phyloP scores from a whole-genome alignment of 1,140 invertebrate genomes.

The Goniozus legneri region DNA sequence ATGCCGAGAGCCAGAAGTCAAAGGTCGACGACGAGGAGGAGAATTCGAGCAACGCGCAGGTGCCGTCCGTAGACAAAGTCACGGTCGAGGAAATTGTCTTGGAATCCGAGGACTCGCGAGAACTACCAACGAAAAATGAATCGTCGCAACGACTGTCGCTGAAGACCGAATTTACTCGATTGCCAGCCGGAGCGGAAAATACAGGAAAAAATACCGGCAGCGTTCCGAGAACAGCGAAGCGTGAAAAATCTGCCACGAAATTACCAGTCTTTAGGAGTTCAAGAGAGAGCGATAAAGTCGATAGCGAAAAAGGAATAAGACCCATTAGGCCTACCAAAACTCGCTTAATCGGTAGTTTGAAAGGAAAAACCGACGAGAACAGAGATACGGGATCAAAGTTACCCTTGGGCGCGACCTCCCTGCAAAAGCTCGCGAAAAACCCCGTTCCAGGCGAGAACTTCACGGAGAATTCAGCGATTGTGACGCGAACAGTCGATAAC shows the following conservation, averaged over 20 bases:
- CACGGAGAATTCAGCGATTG: not conserved
- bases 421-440: slow-evolving; percentile 1
- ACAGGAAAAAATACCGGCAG: no score
- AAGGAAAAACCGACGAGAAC: slow-evolving; percentile 14
- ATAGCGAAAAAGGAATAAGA: slow-evolving; percentile 15
- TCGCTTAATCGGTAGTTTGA: slow-evolving; percentile 17
- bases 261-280: slow-evolving; percentile 7
- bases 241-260: no score
- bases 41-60: slow-evolving; percentile 12
- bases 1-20: not conserved
- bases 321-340: slow-evolving; percentile 25
- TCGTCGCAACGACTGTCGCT: slow-evolving; percentile 20
- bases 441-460: not conserved
- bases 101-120: slow-evolving; percentile 20
- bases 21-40: slow-evolving; percentile 16
- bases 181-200: no score
- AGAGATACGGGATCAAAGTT: not conserved
- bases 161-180: slow-evolving; percentile 4
- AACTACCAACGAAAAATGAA: slow-evolving; percentile 30
- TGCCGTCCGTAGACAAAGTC: slow-evolving; percentile 30
- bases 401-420: not conserved
- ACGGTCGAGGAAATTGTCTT: slow-evolving; percentile 34
- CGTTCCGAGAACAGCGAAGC: no score
- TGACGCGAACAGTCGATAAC: not conserved
- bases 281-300: slow-evolving; percentile 6